phyloP scores from a whole-genome alignment of 2,113 vertebrate species.

The Hyperopisus bebe region DNA sequence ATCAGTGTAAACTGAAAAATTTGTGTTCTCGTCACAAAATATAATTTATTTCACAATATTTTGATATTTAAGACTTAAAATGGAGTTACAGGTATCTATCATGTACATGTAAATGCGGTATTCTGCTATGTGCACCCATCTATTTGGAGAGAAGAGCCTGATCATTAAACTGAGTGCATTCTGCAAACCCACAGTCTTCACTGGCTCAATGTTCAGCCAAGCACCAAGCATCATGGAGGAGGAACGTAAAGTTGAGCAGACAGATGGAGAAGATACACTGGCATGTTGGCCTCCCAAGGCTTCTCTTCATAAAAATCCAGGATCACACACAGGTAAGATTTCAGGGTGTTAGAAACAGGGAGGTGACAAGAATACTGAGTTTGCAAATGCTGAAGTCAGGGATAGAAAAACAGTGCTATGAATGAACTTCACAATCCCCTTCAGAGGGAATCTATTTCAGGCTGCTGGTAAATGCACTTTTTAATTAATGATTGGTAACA shows the following conservation, averaged over 20 bases:
- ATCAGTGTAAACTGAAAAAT: not conserved
- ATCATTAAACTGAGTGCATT: not conserved
- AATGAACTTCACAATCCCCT: not conserved
- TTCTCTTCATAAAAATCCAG: slow-evolving; percentile 38
- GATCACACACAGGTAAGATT: slow-evolving; percentile 40
- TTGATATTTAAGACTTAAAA: not conserved
- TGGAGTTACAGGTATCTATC: not conserved
- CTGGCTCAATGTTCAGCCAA: not conserved
- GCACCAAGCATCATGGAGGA: slow-evolving; percentile 34
- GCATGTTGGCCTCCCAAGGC: slow-evolving; percentile 62
- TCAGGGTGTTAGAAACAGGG: not conserved
- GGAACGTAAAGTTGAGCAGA: slow-evolving; percentile 15
- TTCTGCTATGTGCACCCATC: not conserved
- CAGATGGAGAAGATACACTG: slow-evolving; percentile 48
- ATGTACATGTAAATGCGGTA: not conserved
- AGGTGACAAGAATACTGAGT: not conserved
- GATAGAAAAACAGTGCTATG: not conserved
- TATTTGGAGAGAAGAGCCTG: not conserved
- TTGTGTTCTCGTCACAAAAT: not conserved
- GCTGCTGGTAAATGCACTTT: not conserved
- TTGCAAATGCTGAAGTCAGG: not conserved
- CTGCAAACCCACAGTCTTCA: slow-evolving; percentile 28
- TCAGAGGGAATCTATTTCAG: not conserved
- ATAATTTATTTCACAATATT: not conserved
- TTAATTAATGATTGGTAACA: not conserved